Conservation (phyloP, 2,888 invertebrate species). For the Lapara coniferarum region DNA sequence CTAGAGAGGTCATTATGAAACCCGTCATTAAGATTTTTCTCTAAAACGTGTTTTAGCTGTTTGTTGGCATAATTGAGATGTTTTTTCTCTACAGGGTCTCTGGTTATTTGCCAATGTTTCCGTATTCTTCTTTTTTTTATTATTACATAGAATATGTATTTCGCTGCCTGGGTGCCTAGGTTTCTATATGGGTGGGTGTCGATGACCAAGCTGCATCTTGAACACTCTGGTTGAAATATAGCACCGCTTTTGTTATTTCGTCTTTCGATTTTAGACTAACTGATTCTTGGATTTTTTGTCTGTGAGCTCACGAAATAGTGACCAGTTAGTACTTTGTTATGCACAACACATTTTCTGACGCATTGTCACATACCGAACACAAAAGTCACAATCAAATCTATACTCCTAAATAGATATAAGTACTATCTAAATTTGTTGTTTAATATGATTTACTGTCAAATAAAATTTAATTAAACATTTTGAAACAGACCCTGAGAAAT, state of each 20-base stretch:
- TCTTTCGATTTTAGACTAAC: conserved; percentile 28
- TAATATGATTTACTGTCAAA: too few species aligned
- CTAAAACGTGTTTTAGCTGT: conserved; percentile 29
- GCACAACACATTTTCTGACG: conserved; percentile 29
- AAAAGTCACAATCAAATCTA: too few species aligned
- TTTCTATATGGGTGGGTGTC: conserved; percentile 6
- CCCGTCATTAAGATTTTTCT: conserved; percentile 7
- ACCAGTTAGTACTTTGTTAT: conserved; percentile 33
- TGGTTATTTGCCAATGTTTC: conserved; percentile 20
- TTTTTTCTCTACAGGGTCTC: too few species aligned
- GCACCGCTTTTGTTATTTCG: conserved; percentile 2
- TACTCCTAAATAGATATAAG: too few species aligned
- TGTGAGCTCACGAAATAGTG: conserved; percentile 28
- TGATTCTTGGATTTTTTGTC: conserved; percentile 20
- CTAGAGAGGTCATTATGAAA: background rate
- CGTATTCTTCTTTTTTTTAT: conserved; percentile 31
- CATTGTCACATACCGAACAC: too few species aligned
- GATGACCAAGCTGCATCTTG: conserved; percentile 28
- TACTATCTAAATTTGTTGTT: too few species aligned
- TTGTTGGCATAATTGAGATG: too few species aligned
- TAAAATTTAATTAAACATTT: too few species aligned
- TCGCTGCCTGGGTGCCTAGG: background rate
- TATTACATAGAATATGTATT: conserved; percentile 24
- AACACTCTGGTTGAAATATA: conserved; percentile 14
- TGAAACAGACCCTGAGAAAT: too few species aligned